Conservation (phyloP, 35 echinoderm and acorn worm genomes). For the Holothuria glaberrima region DNA sequence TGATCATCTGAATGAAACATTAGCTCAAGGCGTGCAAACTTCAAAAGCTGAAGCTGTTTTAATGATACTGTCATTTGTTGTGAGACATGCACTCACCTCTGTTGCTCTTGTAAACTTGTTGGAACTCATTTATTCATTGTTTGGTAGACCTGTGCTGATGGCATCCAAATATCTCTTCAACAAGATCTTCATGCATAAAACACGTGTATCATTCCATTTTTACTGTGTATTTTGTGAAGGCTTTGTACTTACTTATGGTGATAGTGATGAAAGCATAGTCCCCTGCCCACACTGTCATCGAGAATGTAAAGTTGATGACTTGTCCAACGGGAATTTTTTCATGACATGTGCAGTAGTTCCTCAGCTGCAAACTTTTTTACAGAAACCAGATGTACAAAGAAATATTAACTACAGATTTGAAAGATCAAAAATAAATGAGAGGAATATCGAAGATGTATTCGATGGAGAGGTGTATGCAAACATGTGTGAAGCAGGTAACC, state of each 20-base stretch:
- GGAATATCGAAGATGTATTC: slow-evolving; percentile 28
- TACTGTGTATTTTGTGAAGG: slow-evolving; percentile 9
- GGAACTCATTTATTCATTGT: slow-evolving; percentile 18
- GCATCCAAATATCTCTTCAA: slow-evolving; percentile 24
- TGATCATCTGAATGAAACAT: slow-evolving; percentile 3
- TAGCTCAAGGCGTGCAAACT: background rate
- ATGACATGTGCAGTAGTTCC: background rate
- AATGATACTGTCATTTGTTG: slow-evolving; percentile 37
- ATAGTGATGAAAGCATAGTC: background rate
- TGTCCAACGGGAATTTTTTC: slow-evolving; percentile 27
- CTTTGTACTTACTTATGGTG: slow-evolving; percentile 21
- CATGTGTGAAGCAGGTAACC: background rate
- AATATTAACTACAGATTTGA: background rate
- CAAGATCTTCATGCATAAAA: background rate
- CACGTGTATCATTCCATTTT: slow-evolving; percentile 15
- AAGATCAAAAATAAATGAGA: background rate
- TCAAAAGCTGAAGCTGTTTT: slow-evolving; percentile 12
- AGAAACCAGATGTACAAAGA: slow-evolving; percentile 1
- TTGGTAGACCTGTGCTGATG: background rate
- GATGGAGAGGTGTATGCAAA: slow-evolving; percentile 5
- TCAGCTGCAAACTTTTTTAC: slow-evolving; percentile 18
- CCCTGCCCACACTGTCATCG: slow-evolving; percentile 8
- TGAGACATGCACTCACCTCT: slow-evolving; percentile 12
- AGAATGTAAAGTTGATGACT: background rate
- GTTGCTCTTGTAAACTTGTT: slow-evolving; percentile 28